Base-by-base conservation (phyloP, 2,888 invertebrate species). In the Campoplex capitator region DNA sequence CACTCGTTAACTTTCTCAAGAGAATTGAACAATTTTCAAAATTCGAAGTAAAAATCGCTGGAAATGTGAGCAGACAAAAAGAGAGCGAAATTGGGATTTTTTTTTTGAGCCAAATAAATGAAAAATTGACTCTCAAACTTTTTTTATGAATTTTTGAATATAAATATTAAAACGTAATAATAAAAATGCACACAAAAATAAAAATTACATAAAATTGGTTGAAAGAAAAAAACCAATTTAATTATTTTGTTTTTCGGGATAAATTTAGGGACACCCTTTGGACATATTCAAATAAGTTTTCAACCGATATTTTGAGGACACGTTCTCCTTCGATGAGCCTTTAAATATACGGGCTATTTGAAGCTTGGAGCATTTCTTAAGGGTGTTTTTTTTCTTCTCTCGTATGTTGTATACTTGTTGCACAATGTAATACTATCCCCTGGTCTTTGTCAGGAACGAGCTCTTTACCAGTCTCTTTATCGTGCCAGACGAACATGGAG, bases 391-490 rank as follows among this genome's bases (percentile, higher is more conserved):
- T 77, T 65, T 56, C 71, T 73, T 80, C 48, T 73, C 73, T 73
- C 90, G 89, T 91, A 92, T 91, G 83, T 87, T 91, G 83, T 87
- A 91, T 91, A 93, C 93, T 94, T 93, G 92, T 93, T 92, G 92
- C 93, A 94, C 94, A 94, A 93, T 94, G 94, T 94, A 94, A 94
- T 92, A 92, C 92, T 94, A 94, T 93, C 92, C 93, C 88, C 48
- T 89, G 79, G 54, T 75, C 82, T 87, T 91, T 91, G 88, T 91
- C 87, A 74, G 77, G 73, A 88, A 77, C n/a, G 35, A 38, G 85
- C 87, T 90, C 90, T 86, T 91, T 91, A 91, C 88, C 89, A 92
- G 91, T 91, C 91, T 92, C 91, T 91, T 91, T 92, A 93, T 93
- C 92, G 91, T 91, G 92, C 93, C 92, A 91, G 92, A 90, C 90